Evolutionary conservation across 2,113 vertebrate genomes (phyloP).

Genomic region (Ceratotherium simum): DNA sequence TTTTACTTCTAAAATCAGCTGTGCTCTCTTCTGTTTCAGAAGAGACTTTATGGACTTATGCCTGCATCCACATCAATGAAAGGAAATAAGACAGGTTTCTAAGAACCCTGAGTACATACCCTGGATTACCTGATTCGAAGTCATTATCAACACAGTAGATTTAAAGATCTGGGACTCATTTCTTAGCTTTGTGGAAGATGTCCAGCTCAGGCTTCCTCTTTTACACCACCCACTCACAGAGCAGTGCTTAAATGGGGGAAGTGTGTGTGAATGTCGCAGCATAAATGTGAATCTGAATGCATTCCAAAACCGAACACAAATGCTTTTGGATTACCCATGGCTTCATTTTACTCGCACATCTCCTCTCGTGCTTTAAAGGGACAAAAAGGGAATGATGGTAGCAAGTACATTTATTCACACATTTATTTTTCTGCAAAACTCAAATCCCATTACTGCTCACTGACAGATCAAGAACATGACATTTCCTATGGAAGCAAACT

Average conservation of each 20-base stretch:
- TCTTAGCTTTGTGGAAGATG: not conserved
- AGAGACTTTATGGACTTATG: not conserved
- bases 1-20: not conserved
- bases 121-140: not conserved
- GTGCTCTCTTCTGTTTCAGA: not conserved
- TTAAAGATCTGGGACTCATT: not conserved
- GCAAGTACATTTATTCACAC: not conserved
- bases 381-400: not conserved
- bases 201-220: not conserved
- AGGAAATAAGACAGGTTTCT: not conserved
- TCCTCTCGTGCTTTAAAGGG: not conserved
- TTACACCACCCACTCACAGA: not conserved
- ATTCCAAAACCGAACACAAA: not conserved
- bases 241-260: not conserved
- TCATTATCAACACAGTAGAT: not conserved
- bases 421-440: not conserved
- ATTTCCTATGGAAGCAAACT: not conserved
- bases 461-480: not conserved
- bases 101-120: not conserved
- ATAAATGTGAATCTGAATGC: not conserved
- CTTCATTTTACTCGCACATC: not conserved
- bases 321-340: not conserved
- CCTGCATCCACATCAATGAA: fast-evolving
- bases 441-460: not conserved
- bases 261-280: not conserved